Base-by-base conservation (phyloP, 2,888 invertebrate genomes). In the Ypsolopha scabrella region DNA sequence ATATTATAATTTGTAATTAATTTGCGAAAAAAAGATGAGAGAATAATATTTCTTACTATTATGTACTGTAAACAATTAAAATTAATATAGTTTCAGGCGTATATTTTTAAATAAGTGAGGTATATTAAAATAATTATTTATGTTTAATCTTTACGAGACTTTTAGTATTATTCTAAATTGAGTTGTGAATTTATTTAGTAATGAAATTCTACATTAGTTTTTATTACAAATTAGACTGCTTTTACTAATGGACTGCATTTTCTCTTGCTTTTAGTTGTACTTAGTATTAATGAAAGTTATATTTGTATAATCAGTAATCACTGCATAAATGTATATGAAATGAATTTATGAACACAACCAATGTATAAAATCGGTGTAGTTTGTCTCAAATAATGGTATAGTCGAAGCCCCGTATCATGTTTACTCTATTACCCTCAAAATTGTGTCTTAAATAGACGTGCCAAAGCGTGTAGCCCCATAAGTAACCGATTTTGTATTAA, bases 391-490 rank as follows among this genome's bases (percentile, higher is more conserved):
- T 24, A 24, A 3, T 24, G n/a, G n/a, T n/a, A n/a, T n/a, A n/a
- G n/a, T n/a, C n/a, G n/a, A 24, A 24, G 24, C 4, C 24, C 24
- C 24, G 11, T 43, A 43, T 51, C 54, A 52, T 51, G 51, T 57
- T 44, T 54, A 55, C 52, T 48, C 51, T 54, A 55, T 51, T 61
- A 63, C 59, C 62, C 61, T 61, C 58, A 55, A 68, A 68, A 69
- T 70, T 60, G 74, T 72, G 75, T 74, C 72, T 75, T 75, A 75
- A 14, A 8, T 47, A 47, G 65, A 74, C 71, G 77, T 77, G 77
- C 76, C 76, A 78, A 77, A 58, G 51, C 51, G 37, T 67, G 65
- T 68, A 55, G 65, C 68, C 60, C 61, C 63, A 24, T 43, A 57
- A 58, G 65, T 68, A 66, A 63, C 56, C 65, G 65, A 52, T 54